Evolutionary conservation across 2,888 invertebrate genomes (phyloP).

Genomic region (Epinotia nisella): DNA sequence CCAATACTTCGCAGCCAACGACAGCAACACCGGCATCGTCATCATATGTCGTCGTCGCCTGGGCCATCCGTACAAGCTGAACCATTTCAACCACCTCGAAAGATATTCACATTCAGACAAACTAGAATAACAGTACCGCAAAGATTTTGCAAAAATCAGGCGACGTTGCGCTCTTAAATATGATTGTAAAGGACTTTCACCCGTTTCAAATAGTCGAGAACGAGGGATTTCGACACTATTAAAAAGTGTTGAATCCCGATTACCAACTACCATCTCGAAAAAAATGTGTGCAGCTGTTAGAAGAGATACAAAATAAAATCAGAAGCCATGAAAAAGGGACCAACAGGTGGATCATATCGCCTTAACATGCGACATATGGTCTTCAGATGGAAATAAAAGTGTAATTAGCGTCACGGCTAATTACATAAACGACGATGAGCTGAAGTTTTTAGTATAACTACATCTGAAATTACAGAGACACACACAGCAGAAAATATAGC

Average conservation of each 20-base stretch:
- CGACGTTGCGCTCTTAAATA: slow-evolving; percentile 44
- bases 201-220: slow-evolving; percentile 45
- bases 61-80: slow-evolving; percentile 21
- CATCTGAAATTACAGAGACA: slow-evolving; percentile 8
- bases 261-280: slow-evolving; percentile 42
- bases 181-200: slow-evolving; percentile 46
- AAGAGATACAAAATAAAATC: slow-evolving; percentile 42
- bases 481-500: slow-evolving; percentile 11
- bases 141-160: slow-evolving; percentile 46
- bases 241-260: slow-evolving; percentile 42
- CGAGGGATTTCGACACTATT: slow-evolving; percentile 42
- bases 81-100: slow-evolving; percentile 38
- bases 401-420: slow-evolving; percentile 45
- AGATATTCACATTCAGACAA: slow-evolving; percentile 39
- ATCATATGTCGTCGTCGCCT: too few species aligned
- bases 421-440: slow-evolving; percentile 26
- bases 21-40: too few species aligned
- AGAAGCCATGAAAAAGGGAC: slow-evolving; percentile 43
- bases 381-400: slow-evolving; percentile 44
- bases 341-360: slow-evolving; percentile 40
- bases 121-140: slow-evolving; percentile 43
- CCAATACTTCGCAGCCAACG: too few species aligned
- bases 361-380: slow-evolving; percentile 46
- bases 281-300: slow-evolving; percentile 25
- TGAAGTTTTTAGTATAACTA: slow-evolving; percentile 6